Evolutionary conservation across 2,888 invertebrate species (phyloP), one percentile per base, ranked within the genome.

Genomic region (Ophion slaviceki): DNA sequence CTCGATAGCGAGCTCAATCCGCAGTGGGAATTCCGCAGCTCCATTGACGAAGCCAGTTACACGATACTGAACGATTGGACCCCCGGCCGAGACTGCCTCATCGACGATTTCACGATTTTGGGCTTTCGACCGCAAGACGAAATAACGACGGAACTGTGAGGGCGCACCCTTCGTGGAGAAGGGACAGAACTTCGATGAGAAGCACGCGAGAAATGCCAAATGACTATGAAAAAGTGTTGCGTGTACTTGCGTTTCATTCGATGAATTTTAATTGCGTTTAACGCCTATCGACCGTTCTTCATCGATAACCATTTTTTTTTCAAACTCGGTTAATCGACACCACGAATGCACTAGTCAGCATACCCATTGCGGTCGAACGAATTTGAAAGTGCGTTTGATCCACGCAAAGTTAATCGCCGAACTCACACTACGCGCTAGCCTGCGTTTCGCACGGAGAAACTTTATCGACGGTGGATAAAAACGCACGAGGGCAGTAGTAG

Each of bases 51-150:
- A 83, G 90, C 92, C 11, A 94, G 92, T 86, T 94, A 93, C 82
- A 94, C 94, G 8, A 93, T 94, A 84, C 87, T 94, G 36, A 92
- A 94, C 2, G 94, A 94, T 79, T 94, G 94, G 93, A 92, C 93
- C 57, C 93, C 93, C 8, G 92, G 91, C 74, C 88, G 92, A 80
- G 92, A 94, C 87, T 92, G 92, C 85, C 90, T 93, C 83, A 92
- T 94, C 78, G 97, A 97, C 91, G 97, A 97, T 94, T 97, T 97
- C 92, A 96, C 97, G 90, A 97, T 97, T 92, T 95, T 98, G 93
- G 97, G 97, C 82, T 97, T 97, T 94, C 95, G 98, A 91, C 98
- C 98, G 72, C 98, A 98, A 94, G 98, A 98, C 94, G 97, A 98
- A 95, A 97, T 97, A 90, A 97, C 97, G 91, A 97, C 97, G 91